phyloP scores from a whole-genome alignment of 2,888 invertebrate genomes.

The Polietes domitor region DNA sequence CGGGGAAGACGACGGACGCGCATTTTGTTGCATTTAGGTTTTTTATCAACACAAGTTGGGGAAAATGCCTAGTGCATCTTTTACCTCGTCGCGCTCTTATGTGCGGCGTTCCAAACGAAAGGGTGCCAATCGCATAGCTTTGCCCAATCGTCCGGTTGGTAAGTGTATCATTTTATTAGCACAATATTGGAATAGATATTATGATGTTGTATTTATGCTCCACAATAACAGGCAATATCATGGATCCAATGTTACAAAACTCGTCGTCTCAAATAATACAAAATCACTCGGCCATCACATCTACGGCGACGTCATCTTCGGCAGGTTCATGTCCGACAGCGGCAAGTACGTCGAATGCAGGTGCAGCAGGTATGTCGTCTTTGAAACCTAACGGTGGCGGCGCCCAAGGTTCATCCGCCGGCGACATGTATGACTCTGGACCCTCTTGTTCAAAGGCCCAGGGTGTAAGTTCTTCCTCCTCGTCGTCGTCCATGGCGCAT shows the following conservation, averaged over 20 bases:
- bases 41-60: slow-evolving; percentile 49
- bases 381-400: slow-evolving; percentile 50
- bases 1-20: neutral
- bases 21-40: slow-evolving; percentile 28
- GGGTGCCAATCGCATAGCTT: slow-evolving; percentile 89
- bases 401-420: slow-evolving; percentile 39
- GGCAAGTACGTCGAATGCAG: slow-evolving; percentile 63
- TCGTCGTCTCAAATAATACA: slow-evolving; percentile 76
- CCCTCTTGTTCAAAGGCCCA: slow-evolving; percentile 61
- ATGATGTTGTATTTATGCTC: slow-evolving; percentile 49
- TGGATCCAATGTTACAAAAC: slow-evolving; percentile 89
- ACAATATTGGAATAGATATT: neutral
- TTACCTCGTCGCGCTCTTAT: slow-evolving; percentile 95
- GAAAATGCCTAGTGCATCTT: slow-evolving; percentile 94
- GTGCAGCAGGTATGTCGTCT: slow-evolving; percentile 36
- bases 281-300: slow-evolving; percentile 63
- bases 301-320: slow-evolving; percentile 66
- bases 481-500: slow-evolving; percentile 37
- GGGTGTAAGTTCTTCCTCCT: slow-evolving; percentile 19
- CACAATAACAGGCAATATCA: slow-evolving; percentile 78
- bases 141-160: slow-evolving; percentile 81
- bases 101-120: slow-evolving; percentile 94
- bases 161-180: slow-evolving; percentile 60
- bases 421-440: slow-evolving; percentile 61
- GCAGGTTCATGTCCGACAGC: slow-evolving; percentile 62